Conservation (phyloP, 2,797 vertebrate genomes). For the Peromyscus aztecus region DNA sequence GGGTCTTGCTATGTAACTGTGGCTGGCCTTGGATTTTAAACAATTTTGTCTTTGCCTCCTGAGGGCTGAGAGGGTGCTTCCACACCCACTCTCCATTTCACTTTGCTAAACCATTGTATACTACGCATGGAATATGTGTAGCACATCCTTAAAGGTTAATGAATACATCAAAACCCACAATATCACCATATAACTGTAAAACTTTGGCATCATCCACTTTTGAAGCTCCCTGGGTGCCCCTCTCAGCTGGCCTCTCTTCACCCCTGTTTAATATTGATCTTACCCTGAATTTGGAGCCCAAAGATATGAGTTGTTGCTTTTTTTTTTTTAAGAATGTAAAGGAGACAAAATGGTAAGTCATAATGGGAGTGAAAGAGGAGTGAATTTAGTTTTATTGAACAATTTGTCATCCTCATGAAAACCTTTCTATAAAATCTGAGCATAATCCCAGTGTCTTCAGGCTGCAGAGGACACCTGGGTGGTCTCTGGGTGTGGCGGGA, state of each 20-base stretch:
- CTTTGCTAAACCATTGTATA: background rate
- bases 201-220: background rate
- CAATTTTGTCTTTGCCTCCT: background rate
- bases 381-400: background rate
- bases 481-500: background rate
- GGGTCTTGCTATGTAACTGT: background rate
- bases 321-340: background rate
- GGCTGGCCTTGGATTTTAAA: background rate
- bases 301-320: background rate
- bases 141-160: background rate
- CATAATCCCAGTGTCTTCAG: background rate
- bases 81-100: background rate
- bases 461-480: background rate
- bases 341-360: background rate
- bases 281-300: background rate
- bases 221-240: background rate
- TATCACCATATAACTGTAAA: background rate
- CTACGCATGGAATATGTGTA: background rate
- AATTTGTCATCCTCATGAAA: background rate
- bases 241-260: background rate
- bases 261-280: background rate
- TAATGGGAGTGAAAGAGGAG: background rate
- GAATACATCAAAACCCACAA: background rate
- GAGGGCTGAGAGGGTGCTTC: background rate
- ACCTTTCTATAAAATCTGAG: background rate